Evolutionary conservation across 2,113 vertebrate genomes (phyloP).

Genomic region (Oncorhynchus clarkii): DNA sequence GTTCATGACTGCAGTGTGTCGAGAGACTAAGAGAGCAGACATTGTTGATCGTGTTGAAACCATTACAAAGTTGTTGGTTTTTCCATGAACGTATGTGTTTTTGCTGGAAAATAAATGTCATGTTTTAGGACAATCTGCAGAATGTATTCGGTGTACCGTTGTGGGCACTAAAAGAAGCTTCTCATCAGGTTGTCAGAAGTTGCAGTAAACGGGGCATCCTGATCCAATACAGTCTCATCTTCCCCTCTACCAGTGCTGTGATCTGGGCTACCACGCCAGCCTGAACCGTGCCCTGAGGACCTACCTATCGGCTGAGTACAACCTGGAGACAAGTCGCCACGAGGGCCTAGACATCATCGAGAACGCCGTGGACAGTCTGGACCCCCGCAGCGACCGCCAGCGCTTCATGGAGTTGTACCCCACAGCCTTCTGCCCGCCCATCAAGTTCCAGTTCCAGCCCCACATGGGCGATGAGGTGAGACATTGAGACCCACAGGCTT

Average conservation of each 20-base stretch:
- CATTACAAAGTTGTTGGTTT: neutral
- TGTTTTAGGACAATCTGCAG: neutral
- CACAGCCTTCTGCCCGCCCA: conserved; percentile 90
- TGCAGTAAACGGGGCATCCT: neutral
- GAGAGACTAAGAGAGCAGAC: neutral
- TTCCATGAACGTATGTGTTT: neutral
- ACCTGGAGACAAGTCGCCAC: conserved; percentile 96
- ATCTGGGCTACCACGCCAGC: conserved; percentile 95
- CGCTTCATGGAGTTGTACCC: conserved; percentile 99
- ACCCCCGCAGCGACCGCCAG: conserved; percentile 94
- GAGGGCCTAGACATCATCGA: conserved; percentile 98
- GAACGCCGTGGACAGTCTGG: conserved; percentile 95
- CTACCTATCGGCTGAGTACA: conserved; percentile 96
- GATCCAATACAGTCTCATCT: neutral
- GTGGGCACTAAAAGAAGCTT: neutral
- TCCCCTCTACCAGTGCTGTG: conserved; percentile 81
- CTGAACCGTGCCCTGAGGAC: conserved; percentile 93
- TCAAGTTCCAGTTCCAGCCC: conserved; percentile 95
- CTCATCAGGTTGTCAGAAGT: neutral
- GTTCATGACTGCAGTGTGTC: neutral
- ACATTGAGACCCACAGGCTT: neutral
- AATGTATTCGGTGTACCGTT: neutral
- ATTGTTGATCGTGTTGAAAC: neutral
- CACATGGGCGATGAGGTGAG: conserved; percentile 98
- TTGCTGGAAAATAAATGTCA: neutral